A percentile compares a stretch with the other conserved stretches of the same genome.
Conservation (phyloP, 2,113 vertebrate genomes). For the Gymnarchus niloticus region DNA sequence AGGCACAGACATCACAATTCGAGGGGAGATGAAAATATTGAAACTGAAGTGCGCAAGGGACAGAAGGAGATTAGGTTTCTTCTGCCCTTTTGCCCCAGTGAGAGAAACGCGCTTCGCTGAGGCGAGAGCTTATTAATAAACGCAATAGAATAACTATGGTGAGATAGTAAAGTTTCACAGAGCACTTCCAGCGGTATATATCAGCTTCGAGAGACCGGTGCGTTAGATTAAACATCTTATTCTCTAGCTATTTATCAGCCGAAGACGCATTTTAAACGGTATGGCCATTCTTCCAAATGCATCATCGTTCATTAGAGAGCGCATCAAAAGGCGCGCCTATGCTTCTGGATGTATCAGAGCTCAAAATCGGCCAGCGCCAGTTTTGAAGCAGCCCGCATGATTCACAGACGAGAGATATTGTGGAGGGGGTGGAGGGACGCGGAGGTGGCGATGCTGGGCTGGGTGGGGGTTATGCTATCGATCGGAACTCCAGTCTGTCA, state of each 20-base stretch:
- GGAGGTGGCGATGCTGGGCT: neutral
- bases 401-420: conserved; percentile 14
- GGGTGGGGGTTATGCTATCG: conserved; percentile 18
- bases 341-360: neutral
- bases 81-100: conserved; percentile 58
- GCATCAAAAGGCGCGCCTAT: neutral
- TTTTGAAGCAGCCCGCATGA: neutral
- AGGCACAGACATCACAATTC: conserved; percentile 70
- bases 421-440: neutral
- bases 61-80: conserved; percentile 58
- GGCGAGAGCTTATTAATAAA: neutral
- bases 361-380: neutral
- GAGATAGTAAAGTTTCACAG: neutral
- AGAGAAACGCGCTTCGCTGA: conserved; percentile 52
- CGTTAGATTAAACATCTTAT: neutral
- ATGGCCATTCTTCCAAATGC: too few species aligned
- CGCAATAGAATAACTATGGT: neutral
- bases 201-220: neutral
- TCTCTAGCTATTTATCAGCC: neutral
- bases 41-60: conserved; percentile 55
- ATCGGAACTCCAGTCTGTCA: conserved; percentile 21
- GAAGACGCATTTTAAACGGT: too few species aligned
- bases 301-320: too few species aligned
- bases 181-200: neutral
- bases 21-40: conserved; percentile 60